A percentile compares a stretch with the other conserved stretches of the same genome.
Evolutionary conservation across 2,888 invertebrate genomes (phyloP).

Genomic region (Oscheius sp.): DNA sequence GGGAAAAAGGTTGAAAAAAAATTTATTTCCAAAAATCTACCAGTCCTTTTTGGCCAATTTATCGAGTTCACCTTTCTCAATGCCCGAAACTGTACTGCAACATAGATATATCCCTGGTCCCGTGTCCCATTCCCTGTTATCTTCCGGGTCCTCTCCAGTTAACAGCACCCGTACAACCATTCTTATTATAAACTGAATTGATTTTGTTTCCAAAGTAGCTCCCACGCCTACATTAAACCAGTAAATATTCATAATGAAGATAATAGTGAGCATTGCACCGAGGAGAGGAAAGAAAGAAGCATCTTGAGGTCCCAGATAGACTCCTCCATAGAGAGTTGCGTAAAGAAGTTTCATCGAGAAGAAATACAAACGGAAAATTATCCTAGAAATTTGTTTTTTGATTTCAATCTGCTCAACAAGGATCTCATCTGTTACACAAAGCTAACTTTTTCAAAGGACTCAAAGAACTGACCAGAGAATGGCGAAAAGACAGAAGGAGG

Average conservation of each 20-base stretch:
- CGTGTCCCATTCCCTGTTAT: slow-evolving; percentile 61
- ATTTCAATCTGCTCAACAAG: neutral
- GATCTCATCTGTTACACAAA: neutral
- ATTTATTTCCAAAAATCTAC: neutral
- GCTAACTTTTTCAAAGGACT: neutral
- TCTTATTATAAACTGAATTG: slow-evolving; percentile 54
- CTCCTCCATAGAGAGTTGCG: slow-evolving; percentile 58
- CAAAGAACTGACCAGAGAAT: slow-evolving; percentile 51
- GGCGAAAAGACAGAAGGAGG: slow-evolving; percentile 56
- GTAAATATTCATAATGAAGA: slow-evolving; percentile 59
- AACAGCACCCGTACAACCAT: slow-evolving; percentile 58
- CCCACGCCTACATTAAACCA: slow-evolving; percentile 61
- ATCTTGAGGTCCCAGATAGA: slow-evolving; percentile 57
- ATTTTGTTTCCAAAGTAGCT: neutral
- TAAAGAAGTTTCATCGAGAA: slow-evolving; percentile 59
- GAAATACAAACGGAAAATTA: slow-evolving; percentile 62
- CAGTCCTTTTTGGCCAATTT: slow-evolving; percentile 25
- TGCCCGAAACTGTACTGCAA: slow-evolving; percentile 50
- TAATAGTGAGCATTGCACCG: slow-evolving; percentile 54
- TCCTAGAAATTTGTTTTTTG: slow-evolving; percentile 29
- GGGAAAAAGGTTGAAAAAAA: neutral
- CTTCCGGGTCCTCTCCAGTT: slow-evolving; percentile 65
- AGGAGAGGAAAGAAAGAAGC: slow-evolving; percentile 55
- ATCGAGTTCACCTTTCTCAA: slow-evolving; percentile 33
- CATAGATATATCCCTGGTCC: too few relatives aligned